A percentile compares a stretch with the other conserved stretches of the same genome.
These are phyloP conservation scores for Vanessa cardui DNA, from an alignment of 2,888 invertebrate genomes.

Conservation along the genomic window DNA sequence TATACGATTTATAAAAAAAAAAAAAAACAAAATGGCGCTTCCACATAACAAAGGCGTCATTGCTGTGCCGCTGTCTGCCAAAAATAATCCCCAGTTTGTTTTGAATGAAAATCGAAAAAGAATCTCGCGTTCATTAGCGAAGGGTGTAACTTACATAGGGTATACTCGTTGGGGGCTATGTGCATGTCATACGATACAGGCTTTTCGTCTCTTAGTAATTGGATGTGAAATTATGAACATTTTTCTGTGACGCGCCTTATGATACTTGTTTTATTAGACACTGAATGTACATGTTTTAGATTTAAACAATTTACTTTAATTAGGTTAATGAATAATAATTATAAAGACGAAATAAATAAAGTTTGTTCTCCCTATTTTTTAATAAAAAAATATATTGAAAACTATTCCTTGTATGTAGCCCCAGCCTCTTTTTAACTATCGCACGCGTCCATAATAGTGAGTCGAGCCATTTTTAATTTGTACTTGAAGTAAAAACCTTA, in stretches of 20 bases:
- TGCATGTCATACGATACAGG: slow-evolving; percentile 35
- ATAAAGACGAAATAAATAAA: no score
- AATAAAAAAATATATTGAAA: no score
- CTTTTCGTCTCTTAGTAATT: neutral
- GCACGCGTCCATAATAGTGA: slow-evolving; percentile 46
- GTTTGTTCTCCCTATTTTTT: no score
- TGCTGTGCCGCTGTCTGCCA: slow-evolving; percentile 62
- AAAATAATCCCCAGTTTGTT: slow-evolving; percentile 73
- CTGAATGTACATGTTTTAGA: no score
- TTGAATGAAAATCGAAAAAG: slow-evolving; percentile 78
- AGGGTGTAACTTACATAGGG: slow-evolving; percentile 76
- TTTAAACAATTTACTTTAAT: no score
- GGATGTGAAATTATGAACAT: neutral
- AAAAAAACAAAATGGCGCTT: slow-evolving; percentile 11
- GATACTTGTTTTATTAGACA: no score
- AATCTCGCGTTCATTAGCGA: slow-evolving; percentile 77
- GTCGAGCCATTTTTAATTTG: slow-evolving; percentile 71
- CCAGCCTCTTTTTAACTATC: slow-evolving; percentile 29
- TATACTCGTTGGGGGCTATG: slow-evolving; percentile 54
- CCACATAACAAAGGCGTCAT: slow-evolving; percentile 40
- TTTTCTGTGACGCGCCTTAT: no score
- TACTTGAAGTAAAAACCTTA: slow-evolving; percentile 76
- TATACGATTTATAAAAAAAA: slow-evolving; percentile 20
- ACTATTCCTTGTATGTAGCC: no score
- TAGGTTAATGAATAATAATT: no score